Evolutionary conservation across 2,888 invertebrate genomes (phyloP), one percentile per base, ranked within the genome.

Genomic region (Eupeodes latifasciatus): DNA sequence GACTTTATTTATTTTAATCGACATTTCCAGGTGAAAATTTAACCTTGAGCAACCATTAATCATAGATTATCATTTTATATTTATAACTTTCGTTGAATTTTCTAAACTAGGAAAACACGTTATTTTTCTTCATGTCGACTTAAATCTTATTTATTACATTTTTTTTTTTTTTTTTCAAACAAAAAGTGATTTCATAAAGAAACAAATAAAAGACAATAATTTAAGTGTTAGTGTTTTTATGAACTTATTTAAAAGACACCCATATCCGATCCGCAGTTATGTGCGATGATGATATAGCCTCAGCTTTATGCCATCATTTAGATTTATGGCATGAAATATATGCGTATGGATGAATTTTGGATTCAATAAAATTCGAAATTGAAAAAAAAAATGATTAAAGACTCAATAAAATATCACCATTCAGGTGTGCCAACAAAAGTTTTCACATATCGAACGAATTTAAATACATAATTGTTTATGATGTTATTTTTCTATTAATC

Each of bases 381-480:
- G 47, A 72, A 64, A 47, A 40, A 34, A 19, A 62, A 14, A 5
- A 57, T 57, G 55, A 64, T 64, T 72, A 66, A 79, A 71, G 55
- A 49, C 47, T 47, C 36, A 72, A 72, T 51, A 71, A 71, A 77
- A 57, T 64, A 47, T 55, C 16, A 62, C 11, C 6, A 61, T 69
- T 51, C 69, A 57, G 71, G 49, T 77, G 76, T 69, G 47, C 69
- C 55, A 71, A 62, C 62, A 55, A 76, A 81, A 5, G 9, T 40
- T 40, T 71, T 69, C 55, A 36, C 62, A 62, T 55, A 11, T 62
- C 19, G 10, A 69, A 78, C 36, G 40, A 76, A 80, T 76, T 71
- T 80, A 69, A 84, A 84, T 84, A 71, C 49, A 69, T 69, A 84
- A 84, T 80, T 69, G 53, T 69, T 71, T 75, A 75, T 71, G 57